phyloP scores from a whole-genome alignment of 1,140 invertebrate species.

The Bacillus rossius region DNA sequence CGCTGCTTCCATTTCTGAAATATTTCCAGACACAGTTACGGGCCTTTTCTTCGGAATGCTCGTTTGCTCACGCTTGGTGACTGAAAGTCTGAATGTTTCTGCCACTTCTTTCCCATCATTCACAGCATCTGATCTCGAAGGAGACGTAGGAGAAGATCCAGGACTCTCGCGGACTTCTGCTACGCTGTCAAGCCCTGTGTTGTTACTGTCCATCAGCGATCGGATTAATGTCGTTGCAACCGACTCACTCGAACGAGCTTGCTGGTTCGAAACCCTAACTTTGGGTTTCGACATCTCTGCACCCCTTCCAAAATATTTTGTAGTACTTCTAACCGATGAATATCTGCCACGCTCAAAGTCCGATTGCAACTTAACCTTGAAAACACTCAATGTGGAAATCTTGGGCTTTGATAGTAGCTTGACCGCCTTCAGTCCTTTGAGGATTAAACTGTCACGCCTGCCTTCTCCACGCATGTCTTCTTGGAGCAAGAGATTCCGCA shows the following conservation, averaged over 20 bases:
- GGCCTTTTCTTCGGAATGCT: no score
- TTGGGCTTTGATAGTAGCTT: conserved; percentile 43
- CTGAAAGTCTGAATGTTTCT: no score
- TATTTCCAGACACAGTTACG: no score
- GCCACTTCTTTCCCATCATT: no score
- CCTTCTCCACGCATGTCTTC: conserved; percentile 49
- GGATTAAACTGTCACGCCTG: conserved; percentile 42
- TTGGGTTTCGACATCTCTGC: not conserved
- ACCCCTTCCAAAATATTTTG: not conserved
- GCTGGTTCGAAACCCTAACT: not conserved
- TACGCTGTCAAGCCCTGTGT: conserved; percentile 2
- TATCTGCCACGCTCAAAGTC: conserved; percentile 24
- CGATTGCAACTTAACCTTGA: conserved; percentile 38
- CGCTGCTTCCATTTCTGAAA: no score
- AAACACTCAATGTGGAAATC: conserved; percentile 42
- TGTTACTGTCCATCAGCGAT: conserved; percentile 17
- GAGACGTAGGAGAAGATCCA: conserved; percentile 6
- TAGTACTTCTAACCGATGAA: no score
- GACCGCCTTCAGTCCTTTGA: conserved; percentile 42
- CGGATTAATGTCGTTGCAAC: conserved; percentile 8
- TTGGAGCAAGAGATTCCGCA: conserved; percentile 45
- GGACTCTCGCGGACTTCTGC: conserved; percentile 13
- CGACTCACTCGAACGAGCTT: conserved; percentile 8
- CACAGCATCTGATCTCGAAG: not conserved
- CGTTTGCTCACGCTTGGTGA: no score